Conservation (phyloP, 37 sponge, comb jelly and placozoan species). For the Eunapius fragilis region DNA sequence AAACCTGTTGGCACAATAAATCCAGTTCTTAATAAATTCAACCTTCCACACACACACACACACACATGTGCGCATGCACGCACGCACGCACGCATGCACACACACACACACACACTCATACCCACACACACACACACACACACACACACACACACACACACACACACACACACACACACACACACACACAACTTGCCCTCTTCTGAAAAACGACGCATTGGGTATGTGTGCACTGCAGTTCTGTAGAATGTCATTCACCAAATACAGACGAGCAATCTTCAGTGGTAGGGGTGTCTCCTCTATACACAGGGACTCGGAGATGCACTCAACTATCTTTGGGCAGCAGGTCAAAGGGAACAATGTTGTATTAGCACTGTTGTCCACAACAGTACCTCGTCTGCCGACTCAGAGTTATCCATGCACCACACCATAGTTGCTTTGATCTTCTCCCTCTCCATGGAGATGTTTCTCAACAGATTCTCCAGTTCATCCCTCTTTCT, state of each 20-base stretch:
- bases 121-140: neutral
- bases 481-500: slow-evolving; percentile 92
- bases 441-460: slow-evolving; percentile 81
- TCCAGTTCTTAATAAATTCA: neutral
- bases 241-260: slow-evolving; percentile 90
- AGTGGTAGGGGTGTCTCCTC: slow-evolving; percentile 80
- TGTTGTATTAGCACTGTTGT: neutral
- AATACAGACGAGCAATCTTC: slow-evolving; percentile 90
- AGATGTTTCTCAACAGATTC: slow-evolving; percentile 72
- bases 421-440: slow-evolving; percentile 87
- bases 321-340: slow-evolving; percentile 93
- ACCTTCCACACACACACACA: neutral
- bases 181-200: slow-evolving; percentile 84
- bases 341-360: neutral
- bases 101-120: no score
- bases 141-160: no score
- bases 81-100: neutral
- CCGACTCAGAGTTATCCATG: slow-evolving; percentile 89
- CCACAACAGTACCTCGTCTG: slow-evolving; percentile 81
- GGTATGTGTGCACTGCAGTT: slow-evolving; percentile 76
- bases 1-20: slow-evolving; percentile 54
- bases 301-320: slow-evolving; percentile 89
- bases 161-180: neutral
- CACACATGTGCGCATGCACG: no score
- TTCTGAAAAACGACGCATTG: slow-evolving; percentile 72